Conservation (phyloP, 92 coral and sea anemone genomes). For the Actinernus sp. region DNA sequence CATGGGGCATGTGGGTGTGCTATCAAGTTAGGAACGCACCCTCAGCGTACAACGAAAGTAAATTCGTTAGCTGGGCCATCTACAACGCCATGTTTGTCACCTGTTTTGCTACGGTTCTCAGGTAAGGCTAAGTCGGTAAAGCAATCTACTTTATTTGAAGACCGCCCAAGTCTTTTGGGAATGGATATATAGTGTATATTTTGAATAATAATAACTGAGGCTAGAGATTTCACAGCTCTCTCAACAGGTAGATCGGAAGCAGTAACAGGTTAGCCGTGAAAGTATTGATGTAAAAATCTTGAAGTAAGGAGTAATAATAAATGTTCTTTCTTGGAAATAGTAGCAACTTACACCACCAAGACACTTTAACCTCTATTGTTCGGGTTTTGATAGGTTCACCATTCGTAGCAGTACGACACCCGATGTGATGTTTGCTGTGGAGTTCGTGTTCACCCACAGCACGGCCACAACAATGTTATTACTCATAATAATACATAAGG, state of each 20-base stretch:
- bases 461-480: constrained; percentile 78
- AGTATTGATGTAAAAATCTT: too few relatives aligned
- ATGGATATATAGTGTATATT: too few relatives aligned
- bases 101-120: constrained; percentile 71
- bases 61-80: constrained; percentile 91
- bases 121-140: constrained; percentile 43
- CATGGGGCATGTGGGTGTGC: constrained; percentile 95
- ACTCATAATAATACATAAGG: constrained; percentile 81
- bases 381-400: constrained; percentile 73
- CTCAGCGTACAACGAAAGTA: constrained; percentile 92
- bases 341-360: too few relatives aligned
- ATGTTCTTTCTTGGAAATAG: too few relatives aligned
- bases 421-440: constrained; percentile 73
- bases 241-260: too few relatives aligned
- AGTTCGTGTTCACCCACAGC: constrained; percentile 80
- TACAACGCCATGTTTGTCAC: constrained; percentile 91
- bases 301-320: too few relatives aligned
- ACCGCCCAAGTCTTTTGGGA: too few relatives aligned
- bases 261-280: too few relatives aligned
- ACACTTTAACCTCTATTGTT: too few relatives aligned
- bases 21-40: constrained; percentile 84
- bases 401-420: constrained; percentile 74
- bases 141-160: too few relatives aligned
- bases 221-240: too few relatives aligned
- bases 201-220: too few relatives aligned